Evolutionary conservation across 2,888 invertebrate genomes (phyloP), one percentile per base, ranked within the genome.

Genomic region (Leucania comma): DNA sequence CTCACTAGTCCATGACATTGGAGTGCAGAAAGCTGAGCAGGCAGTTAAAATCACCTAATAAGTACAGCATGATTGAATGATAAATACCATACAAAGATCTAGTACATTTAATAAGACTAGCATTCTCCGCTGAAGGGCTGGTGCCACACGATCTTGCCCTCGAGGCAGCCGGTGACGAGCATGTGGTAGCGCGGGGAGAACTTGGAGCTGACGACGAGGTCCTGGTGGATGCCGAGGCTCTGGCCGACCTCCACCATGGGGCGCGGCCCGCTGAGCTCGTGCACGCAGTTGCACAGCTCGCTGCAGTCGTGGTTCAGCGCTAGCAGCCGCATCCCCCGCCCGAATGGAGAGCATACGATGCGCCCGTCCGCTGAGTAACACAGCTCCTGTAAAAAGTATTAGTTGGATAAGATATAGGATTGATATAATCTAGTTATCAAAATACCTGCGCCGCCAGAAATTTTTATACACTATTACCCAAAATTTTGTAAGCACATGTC

Each of bases 361-460:
- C 99, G 96, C 0, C 99, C 99, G 90, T 99, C 99, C 1, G 98
- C 96, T 1, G 99, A 99, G 92, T 98, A 99, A 86, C 98, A 98
- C 58, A 98, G 95, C 90, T 99, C 99, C 94, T 96, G 90, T 5
- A 78, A 8, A 56, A 20, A 50, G 3, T 22, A 12, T 10, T 10
- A 24, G 1, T 2, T 22, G 24, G 20, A 14, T 46, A 35, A 26
- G 9, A 66, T 42, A 32, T 32, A 32, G 6, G 8, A 32, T 32
- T 32, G 8, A 32, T 32, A 32, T 32, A 32, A 32, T 8, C 32
- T 32, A 32, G 8, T 32, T 8, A 8, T 32, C 32, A 32, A 32
- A 32, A 32, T 32, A 32, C 6, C 32, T 6, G 1, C 32, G 32
- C 32, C 8, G 8, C 32, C 8, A 32, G 9, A 29, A 2, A 29